A percentile compares a stretch with the other conserved stretches of the same genome.
These are phyloP conservation scores for Columba guinea DNA, from an alignment of 2,797 vertebrate species.

Conservation along the genomic window DNA sequence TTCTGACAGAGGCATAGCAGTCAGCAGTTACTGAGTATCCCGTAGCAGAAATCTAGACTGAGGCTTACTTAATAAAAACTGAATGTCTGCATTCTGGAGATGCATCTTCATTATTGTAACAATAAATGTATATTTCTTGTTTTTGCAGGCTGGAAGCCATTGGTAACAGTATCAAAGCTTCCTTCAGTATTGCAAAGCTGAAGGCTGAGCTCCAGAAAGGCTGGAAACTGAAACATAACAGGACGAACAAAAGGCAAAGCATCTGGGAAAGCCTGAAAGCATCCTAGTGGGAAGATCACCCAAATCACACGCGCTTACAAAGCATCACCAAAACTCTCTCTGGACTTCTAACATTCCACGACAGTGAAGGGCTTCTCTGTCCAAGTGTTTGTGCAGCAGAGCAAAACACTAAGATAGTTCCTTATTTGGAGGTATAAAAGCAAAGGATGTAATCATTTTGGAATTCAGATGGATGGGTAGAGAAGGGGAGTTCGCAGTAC, in stretches of 20 bases:
- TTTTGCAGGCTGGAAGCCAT: conserved; percentile 75
- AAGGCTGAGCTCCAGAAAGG: conserved; percentile 66
- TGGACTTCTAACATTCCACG: conserved; percentile 41
- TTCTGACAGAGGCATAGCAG: neutral
- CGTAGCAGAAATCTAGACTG: neutral
- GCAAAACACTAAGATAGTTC: neutral
- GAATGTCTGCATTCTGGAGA: neutral
- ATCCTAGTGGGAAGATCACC: conserved; percentile 45
- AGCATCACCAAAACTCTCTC: conserved; percentile 25
- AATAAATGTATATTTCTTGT: conserved; percentile 17
- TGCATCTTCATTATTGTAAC: neutral
- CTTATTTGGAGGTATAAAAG: conserved; percentile 29
- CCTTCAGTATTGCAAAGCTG: conserved; percentile 71
- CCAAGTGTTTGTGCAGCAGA: neutral
- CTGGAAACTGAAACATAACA: conserved; percentile 71
- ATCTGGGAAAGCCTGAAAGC: conserved; percentile 58
- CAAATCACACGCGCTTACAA: neutral
- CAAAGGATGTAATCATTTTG: conserved; percentile 18
- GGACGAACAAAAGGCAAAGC: conserved; percentile 66
- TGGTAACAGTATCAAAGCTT: conserved; percentile 75
- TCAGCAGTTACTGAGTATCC: neutral
- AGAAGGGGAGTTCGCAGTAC: conserved; percentile 6
- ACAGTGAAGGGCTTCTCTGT: neutral
- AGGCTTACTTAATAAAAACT: neutral
- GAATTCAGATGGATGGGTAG: conserved; percentile 21